phyloP scores from a whole-genome alignment of 1,140 invertebrate species.

The Sipha flava region DNA sequence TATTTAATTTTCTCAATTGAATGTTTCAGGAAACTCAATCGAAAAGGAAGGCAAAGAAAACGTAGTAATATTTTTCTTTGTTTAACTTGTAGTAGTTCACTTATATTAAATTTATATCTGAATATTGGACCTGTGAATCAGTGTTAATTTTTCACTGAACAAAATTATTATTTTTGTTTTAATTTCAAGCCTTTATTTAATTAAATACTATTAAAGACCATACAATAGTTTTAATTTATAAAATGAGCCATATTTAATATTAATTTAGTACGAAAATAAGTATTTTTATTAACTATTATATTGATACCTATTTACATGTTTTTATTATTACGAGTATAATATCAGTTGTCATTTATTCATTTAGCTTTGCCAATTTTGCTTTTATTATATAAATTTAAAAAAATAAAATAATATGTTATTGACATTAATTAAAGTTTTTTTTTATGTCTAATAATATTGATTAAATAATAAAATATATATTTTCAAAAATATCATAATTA shows the following conservation, averaged over 20 bases:
- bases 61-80: background rate
- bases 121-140: background rate
- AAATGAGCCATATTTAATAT: background rate
- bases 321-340: background rate
- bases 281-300: background rate
- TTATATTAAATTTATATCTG: background rate
- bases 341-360: background rate
- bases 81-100: background rate
- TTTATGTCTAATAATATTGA: too few species aligned
- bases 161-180: background rate
- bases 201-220: background rate
- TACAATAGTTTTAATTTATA: background rate
- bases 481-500: too few species aligned
- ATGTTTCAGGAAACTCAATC: conserved; percentile 24
- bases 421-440: too few species aligned
- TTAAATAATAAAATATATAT: too few species aligned
- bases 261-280: background rate
- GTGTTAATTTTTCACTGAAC: background rate
- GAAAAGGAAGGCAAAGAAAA: conserved; percentile 27
- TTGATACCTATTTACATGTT: background rate
- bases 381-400: background rate
- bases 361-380: conserved; percentile 16
- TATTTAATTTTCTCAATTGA: background rate
- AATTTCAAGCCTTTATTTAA: background rate
- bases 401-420: too few species aligned